Conservation (phyloP, 35 echinoderm and acorn worm species). For the Diadema setosum region DNA sequence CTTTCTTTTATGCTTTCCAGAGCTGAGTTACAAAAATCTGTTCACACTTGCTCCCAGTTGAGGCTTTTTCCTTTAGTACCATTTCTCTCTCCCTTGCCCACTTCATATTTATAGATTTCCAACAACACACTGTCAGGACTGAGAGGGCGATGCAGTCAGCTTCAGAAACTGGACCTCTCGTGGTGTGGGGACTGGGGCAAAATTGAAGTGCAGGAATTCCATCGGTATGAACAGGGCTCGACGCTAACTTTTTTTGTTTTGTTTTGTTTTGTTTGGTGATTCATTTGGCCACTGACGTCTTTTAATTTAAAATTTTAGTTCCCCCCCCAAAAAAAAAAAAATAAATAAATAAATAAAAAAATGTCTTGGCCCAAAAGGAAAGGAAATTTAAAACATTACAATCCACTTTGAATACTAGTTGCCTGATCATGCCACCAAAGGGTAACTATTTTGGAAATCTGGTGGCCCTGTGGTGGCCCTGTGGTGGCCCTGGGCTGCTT, state of each 20-base stretch:
- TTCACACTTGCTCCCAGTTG: too few species aligned
- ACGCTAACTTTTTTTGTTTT: background rate
- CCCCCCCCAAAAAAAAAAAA: background rate
- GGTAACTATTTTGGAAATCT: too few species aligned
- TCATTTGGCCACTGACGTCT: background rate
- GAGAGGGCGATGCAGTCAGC: conserved; percentile 24
- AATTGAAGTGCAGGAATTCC: conserved; percentile 17
- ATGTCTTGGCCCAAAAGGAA: background rate
- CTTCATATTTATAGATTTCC: conserved; percentile 1
- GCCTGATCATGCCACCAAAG: too few species aligned
- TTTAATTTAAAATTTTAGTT: background rate
- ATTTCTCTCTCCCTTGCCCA: too few species aligned
- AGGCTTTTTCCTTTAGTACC: too few species aligned
- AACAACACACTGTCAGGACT: conserved; percentile 22
- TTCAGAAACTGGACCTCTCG: conserved; percentile 55
- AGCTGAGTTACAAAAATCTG: too few species aligned
- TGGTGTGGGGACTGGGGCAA: conserved; percentile 57
- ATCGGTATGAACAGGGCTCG: background rate
- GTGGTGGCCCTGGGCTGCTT: too few species aligned
- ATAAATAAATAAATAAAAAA: background rate
- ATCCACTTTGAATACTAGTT: too few species aligned
- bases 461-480: too few species aligned
- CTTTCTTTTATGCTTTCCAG: too few species aligned
- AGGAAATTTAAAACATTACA: background rate
- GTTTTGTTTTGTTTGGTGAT: background rate